A percentile compares a stretch with the other conserved stretches of the same genome.
Conservation (phyloP, 2,888 invertebrate species). For the Polymixis lichenea region DNA sequence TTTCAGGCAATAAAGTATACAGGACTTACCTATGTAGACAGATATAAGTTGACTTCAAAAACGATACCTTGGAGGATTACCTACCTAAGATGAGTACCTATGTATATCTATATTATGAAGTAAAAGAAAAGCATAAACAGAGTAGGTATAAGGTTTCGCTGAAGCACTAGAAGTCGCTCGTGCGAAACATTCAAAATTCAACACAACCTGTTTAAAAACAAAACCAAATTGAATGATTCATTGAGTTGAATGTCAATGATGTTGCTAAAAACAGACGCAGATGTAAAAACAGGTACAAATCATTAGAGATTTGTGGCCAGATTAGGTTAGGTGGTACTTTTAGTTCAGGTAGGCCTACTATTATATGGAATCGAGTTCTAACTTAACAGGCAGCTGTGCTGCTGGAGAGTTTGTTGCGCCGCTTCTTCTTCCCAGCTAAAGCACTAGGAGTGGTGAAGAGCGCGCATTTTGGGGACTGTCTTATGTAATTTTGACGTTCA, state of each 20-base stretch:
- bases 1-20: not conserved
- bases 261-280: slow-evolving; percentile 46
- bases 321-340: slow-evolving; percentile 4
- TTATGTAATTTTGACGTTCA: too few species aligned
- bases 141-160: slow-evolving; percentile 30
- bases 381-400: too few species aligned
- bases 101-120: not conserved
- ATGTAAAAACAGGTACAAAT: slow-evolving; percentile 55
- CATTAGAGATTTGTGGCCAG: slow-evolving; percentile 18
- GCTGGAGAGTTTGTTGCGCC: too few species aligned
- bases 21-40: not conserved
- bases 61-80: not conserved
- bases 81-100: too few species aligned
- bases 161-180: slow-evolving; percentile 34
- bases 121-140: slow-evolving; percentile 11
- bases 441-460: too few species aligned
- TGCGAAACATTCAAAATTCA: slow-evolving; percentile 39
- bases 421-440: too few species aligned
- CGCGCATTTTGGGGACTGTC: too few species aligned
- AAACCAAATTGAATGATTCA: slow-evolving; percentile 60
- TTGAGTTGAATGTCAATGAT: slow-evolving; percentile 57
- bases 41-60: not conserved
- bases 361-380: too few species aligned
- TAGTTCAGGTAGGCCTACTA: too few species aligned
- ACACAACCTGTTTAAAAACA: slow-evolving; percentile 51